Evolutionary conservation across 2,797 vertebrate genomes (phyloP).

Genomic region (Choloepus didactylus): DNA sequence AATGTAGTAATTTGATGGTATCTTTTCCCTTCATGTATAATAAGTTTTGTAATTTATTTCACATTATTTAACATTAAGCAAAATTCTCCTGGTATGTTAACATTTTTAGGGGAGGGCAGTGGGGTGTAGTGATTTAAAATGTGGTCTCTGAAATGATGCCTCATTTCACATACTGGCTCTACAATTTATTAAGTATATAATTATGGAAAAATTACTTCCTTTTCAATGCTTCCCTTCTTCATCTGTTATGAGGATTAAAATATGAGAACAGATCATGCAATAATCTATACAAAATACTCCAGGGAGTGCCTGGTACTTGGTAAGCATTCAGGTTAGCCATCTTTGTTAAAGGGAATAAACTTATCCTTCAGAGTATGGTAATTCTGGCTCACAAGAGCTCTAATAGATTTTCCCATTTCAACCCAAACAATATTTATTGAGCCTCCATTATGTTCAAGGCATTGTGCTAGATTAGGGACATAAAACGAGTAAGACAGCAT

Average conservation of each 20-base stretch:
- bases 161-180: not conserved
- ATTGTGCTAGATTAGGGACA: slow-evolving; percentile 36
- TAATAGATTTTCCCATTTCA: slow-evolving; percentile 58
- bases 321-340: not conserved
- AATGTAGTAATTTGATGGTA: not conserved
- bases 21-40: not conserved
- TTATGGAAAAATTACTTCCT: not conserved
- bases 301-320: not conserved
- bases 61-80: not conserved
- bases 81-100: not conserved
- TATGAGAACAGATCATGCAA: not conserved
- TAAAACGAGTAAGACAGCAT: slow-evolving; percentile 64
- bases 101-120: not conserved
- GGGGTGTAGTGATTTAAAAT: not conserved
- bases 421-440: slow-evolving; percentile 55
- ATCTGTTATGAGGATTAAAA: slow-evolving; percentile 20
- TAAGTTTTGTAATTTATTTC: slow-evolving; percentile 19
- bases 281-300: not conserved
- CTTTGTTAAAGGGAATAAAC: slow-evolving; percentile 43
- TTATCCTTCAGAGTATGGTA: slow-evolving; percentile 46
- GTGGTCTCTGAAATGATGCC: not conserved
- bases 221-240: not conserved
- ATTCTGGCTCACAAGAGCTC: slow-evolving; percentile 39
- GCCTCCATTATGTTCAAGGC: slow-evolving; percentile 41
- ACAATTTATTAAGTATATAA: not conserved